These are phyloP conservation scores for Axis porcinus DNA, from an alignment of 2,113 vertebrate species.

Conservation along the genomic window DNA sequence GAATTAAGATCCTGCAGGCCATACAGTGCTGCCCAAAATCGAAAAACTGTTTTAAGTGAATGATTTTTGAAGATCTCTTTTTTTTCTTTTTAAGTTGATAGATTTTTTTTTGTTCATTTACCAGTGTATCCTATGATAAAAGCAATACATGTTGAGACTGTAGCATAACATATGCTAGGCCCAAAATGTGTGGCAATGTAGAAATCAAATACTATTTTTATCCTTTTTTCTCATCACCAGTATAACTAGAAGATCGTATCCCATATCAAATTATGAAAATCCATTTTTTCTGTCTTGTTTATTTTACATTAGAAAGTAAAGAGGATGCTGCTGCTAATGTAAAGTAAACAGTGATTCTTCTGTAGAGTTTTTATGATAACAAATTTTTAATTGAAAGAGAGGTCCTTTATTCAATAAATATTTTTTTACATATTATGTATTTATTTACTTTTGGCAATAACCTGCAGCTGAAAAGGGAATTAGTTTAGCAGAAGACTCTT, in stretches of 20 bases:
- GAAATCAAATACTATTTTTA: background rate
- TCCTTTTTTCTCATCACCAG: background rate
- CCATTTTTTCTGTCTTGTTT: background rate
- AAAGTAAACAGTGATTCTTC: background rate
- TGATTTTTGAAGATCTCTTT: background rate
- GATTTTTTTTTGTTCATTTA: background rate
- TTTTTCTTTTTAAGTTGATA: background rate
- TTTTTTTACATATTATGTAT: background rate
- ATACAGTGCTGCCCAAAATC: background rate
- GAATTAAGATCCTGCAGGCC: background rate
- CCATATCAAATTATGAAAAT: background rate
- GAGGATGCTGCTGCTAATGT: background rate
- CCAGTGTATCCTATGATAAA: background rate
- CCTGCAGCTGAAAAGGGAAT: background rate
- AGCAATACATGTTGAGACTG: background rate
- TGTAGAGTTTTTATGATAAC: background rate
- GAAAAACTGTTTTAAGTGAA: background rate
- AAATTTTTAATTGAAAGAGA: conserved; percentile 1
- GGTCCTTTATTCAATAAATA: background rate
- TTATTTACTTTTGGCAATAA: conserved; percentile 13
- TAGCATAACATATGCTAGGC: background rate
- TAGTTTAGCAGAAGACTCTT: background rate
- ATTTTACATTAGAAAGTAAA: conserved; percentile 33
- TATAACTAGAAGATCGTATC: background rate
- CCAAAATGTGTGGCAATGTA: background rate